Evolutionary conservation across 2,888 invertebrate species (phyloP), one percentile per base, ranked within the genome.

Genomic region (Lissonota sp.): DNA sequence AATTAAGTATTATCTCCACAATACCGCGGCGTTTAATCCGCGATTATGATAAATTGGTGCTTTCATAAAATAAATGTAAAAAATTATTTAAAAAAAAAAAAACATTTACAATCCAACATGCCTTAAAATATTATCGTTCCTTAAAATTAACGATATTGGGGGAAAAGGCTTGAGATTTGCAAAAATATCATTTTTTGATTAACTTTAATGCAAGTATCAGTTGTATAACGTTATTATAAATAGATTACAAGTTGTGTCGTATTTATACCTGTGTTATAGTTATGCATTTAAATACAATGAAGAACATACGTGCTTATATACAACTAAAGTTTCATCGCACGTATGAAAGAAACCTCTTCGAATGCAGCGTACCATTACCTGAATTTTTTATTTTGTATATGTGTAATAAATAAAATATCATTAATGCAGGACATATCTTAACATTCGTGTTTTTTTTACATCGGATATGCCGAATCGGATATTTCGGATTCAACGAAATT

Each of bases 191-290:
- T 74, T 82, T 81, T 83, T 86, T 81, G 58, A 86, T 86, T 84
- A 85, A 85, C 85, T 89, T 89, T 88, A 87, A 88, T 88, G 84
- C 85, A 86, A 85, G 73, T 86, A 82, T 87, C 85, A 86, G 83
- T 86, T 85, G 87, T 84, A 85, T 85, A 87, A 87, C 85, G 80
- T 85, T n/a, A 78, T 84, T 26, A 87, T 88, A 89, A 89, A 88
- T 89, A 90, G 85, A 86, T 74, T 80, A 69, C 83, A 84, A n/a
- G 81, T 84, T 84, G 84, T 84, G 81, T 64, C 74, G 79, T 83
- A 83, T 84, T 85, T 51, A 86, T 85, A 78, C 77, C 80, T 86
- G 64, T 80, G 83, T 74, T 79, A 71, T 76, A 79, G 81, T 71
- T 79, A 80, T 26, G 26, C 73, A 84, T 84, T 84, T 86, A 87